Percentiles rank a stretch among this genome's conserved stretches.
Conservation (phyloP, 2,113 vertebrate species). For the Macrotis lagotis region DNA sequence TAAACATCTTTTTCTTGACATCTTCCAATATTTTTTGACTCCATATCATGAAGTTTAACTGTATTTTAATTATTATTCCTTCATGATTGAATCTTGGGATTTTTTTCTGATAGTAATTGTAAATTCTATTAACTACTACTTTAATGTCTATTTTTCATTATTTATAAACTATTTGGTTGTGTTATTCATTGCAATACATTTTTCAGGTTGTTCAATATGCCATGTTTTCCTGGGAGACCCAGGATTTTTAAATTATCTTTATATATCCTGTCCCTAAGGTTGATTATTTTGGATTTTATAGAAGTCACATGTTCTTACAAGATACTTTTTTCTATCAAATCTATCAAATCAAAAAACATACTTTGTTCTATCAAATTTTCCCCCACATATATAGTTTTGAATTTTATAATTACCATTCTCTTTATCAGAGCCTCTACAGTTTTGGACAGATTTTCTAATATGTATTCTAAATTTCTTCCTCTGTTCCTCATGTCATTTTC, state of each 20-base stretch:
- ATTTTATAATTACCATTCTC: background rate
- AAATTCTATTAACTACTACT: background rate
- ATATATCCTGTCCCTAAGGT: background rate
- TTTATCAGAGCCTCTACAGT: background rate
- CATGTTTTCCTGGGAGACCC: background rate
- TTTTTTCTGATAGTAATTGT: background rate
- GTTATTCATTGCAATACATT: background rate
- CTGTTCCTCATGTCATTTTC: background rate
- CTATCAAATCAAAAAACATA: too few species aligned
- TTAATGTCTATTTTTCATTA: background rate
- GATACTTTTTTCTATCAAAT: too few species aligned
- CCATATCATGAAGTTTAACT: background rate
- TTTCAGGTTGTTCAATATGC: background rate
- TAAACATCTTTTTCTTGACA: background rate
- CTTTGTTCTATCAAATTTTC: background rate
- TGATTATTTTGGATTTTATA: background rate
- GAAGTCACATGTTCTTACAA: background rate
- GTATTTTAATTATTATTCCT: background rate
- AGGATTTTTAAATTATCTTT: background rate
- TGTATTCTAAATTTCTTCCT: background rate
- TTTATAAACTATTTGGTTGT: background rate
- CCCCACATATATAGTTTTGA: background rate
- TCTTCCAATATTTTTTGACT: background rate
- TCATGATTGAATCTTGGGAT: background rate
- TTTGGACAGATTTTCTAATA: background rate